Base-by-base conservation (phyloP, 2,113 vertebrate species). In the Festucalex cinctus region DNA sequence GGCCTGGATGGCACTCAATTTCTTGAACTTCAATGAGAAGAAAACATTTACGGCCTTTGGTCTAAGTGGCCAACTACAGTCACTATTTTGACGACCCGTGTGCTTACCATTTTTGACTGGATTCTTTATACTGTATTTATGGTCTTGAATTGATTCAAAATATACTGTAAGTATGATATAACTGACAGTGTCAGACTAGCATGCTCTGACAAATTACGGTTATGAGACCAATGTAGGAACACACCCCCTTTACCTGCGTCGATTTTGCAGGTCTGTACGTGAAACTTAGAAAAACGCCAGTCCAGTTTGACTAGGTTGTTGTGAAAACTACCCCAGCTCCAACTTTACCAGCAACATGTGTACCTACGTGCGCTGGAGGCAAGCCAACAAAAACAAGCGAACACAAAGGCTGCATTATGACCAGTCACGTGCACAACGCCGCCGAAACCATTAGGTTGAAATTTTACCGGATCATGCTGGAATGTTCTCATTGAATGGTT, bases 401-500 rank as follows among this genome's bases (percentile, higher is more conserved):
- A 70, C 62, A 65, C 78, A 87, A 57, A 37, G 74, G 76, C 82
- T 83, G 80, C 87, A 88, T 88, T 86, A 87, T 83, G 83, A 73
- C 73, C 83, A 28, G 83, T 91, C 89, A 89, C 82, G 78, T 90
- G 90, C 74, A 79, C 83, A 70, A 73, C 63, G 41, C 79, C 62
- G 71, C 82, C 61, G 66, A 79, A 80, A 70, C 74, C 76, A 87
- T 86, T 85, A 87, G 73, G 80, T 62, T 71, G 82, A 88, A 62
- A 77, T 84, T 83, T 73, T 63, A 84, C 83, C 85, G 85, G 83
- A 83, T 85, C 77, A 78, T 62, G 71, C 84, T 87, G 87, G 89
- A 92, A 91, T 88, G 87, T 89, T 90, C 87, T 78, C 72, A 86
- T 87, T 88, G 79, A 88, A 79, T 77, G 83, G 60, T 48, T 16